Percentiles rank a stretch among this genome's conserved stretches.
Evolutionary conservation across 2,888 invertebrate genomes (phyloP).

Genomic region (Alsophila aescularia): DNA sequence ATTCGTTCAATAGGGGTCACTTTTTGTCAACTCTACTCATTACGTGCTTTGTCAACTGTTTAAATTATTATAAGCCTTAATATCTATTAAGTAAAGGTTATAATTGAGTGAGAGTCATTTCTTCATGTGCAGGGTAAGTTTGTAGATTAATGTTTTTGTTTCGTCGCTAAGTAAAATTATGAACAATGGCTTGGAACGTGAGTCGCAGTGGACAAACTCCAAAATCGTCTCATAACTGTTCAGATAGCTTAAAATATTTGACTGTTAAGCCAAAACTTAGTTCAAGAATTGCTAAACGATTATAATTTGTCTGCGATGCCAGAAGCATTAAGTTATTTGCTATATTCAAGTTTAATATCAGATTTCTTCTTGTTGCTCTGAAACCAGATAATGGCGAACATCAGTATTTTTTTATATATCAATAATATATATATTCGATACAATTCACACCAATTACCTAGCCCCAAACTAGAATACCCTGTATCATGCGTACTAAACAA

Average conservation of each 20-base stretch:
- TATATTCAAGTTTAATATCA: too few relatives aligned
- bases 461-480: too few relatives aligned
- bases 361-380: too few relatives aligned
- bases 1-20: constrained; percentile 57
- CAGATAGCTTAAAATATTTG: neutral
- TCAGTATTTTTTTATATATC: too few relatives aligned
- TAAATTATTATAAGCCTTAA: neutral
- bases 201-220: constrained; percentile 8
- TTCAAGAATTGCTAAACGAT: too few relatives aligned
- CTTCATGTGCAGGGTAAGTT: neutral
- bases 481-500: too few relatives aligned
- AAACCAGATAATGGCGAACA: too few relatives aligned
- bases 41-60: neutral
- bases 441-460: too few relatives aligned
- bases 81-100: neutral
- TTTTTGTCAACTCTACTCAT: constrained; percentile 57
- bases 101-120: neutral
- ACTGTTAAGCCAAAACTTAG: too few relatives aligned
- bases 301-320: too few relatives aligned
- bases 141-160: constrained; percentile 4
- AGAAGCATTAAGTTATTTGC: too few relatives aligned
- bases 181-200: neutral
- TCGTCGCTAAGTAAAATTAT: constrained; percentile 1
- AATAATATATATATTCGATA: too few relatives aligned
- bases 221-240: neutral